Evolutionary conservation across 2,113 vertebrate species (phyloP).

Genomic region (Aphelocoma coerulescens): DNA sequence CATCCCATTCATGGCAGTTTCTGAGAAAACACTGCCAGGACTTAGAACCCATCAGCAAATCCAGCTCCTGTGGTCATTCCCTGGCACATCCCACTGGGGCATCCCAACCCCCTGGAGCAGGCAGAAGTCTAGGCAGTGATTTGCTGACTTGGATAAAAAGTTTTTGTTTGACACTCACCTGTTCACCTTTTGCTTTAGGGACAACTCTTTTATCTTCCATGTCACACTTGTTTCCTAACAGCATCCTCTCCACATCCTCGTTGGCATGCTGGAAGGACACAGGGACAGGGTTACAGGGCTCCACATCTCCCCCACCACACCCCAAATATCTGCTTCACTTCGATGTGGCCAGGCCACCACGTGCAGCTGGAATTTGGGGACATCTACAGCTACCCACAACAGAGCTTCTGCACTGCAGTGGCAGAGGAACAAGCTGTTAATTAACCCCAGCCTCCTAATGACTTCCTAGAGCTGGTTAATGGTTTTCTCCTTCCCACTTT

Average conservation of each 20-base stretch:
- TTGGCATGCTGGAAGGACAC: slow-evolving; percentile 90
- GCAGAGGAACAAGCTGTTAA: background rate
- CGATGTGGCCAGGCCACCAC: background rate
- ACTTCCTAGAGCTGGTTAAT: background rate
- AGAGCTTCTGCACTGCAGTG: rapidly evolving
- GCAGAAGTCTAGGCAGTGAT: rapidly evolving
- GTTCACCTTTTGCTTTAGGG: slow-evolving; percentile 96
- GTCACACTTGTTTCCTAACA: slow-evolving; percentile 99
- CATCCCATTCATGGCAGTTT: background rate
- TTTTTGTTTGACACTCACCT: slow-evolving; percentile 74
- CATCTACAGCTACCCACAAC: background rate
- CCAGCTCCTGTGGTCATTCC: background rate
- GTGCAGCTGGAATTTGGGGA: background rate
- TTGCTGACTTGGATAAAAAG: background rate
- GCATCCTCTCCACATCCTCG: slow-evolving; percentile 98
- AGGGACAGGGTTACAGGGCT: background rate
- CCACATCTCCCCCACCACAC: too few relatives aligned
- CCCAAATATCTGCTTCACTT: rapidly evolving
- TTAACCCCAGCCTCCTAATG: background rate
- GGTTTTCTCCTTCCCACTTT: background rate
- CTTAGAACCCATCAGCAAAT: background rate
- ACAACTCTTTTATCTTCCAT: slow-evolving; percentile 99
- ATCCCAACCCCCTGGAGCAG: background rate
- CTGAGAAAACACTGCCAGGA: background rate
- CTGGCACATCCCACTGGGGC: background rate